These are phyloP conservation scores for Sturmia bella DNA, from an alignment of 2,888 invertebrate species.

Conservation along the genomic window DNA sequence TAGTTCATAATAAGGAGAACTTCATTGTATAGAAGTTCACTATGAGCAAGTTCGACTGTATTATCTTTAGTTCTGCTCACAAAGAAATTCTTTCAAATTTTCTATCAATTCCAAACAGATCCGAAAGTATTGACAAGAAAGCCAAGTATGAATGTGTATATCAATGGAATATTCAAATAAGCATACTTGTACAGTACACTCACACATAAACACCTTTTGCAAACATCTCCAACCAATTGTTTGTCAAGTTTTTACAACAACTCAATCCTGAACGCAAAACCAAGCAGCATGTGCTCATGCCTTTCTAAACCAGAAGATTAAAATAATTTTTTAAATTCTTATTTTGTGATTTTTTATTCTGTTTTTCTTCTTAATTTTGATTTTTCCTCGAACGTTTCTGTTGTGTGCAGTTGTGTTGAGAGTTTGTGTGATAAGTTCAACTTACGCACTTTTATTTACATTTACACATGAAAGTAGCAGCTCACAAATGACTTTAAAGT, in stretches of 20 bases:
- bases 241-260: background rate
- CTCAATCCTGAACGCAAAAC: slow-evolving; percentile 29
- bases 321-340: slow-evolving; percentile 33
- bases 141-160: slow-evolving; percentile 31
- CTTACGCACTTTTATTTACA: slow-evolving; percentile 48
- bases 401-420: slow-evolving; percentile 14
- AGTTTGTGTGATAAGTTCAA: slow-evolving; percentile 29
- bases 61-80: background rate
- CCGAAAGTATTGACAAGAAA: slow-evolving; percentile 23
- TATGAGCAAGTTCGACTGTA: too few species aligned
- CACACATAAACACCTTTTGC: background rate
- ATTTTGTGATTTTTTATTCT: slow-evolving; percentile 7
- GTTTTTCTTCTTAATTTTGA: slow-evolving; percentile 4
- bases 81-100: background rate
- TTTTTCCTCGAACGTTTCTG: background rate
- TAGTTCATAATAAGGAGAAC: too few species aligned
- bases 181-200: slow-evolving; percentile 1
- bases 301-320: slow-evolving; percentile 41
- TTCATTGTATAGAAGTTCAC: too few species aligned
- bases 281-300: slow-evolving; percentile 37
- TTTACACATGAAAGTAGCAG: slow-evolving; percentile 12
- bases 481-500: too few species aligned
- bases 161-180: slow-evolving; percentile 43
- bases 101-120: slow-evolving; percentile 18
- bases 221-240: background rate